Conservation (phyloP, 35 echinoderm and acorn worm genomes). For the Acanthaster planci region DNA sequence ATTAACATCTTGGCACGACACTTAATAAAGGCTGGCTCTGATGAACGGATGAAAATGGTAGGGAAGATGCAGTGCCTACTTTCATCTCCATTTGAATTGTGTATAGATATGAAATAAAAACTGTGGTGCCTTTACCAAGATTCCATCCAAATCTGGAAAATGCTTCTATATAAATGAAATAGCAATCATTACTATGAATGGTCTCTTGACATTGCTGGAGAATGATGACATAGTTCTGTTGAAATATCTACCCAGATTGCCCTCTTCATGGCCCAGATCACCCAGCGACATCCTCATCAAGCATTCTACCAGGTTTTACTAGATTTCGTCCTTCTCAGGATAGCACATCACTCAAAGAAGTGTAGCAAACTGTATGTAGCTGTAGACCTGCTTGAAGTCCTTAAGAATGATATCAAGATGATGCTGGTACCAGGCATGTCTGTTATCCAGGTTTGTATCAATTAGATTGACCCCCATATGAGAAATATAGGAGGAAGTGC, state of each 20-base stretch:
- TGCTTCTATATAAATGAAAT: no score
- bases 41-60: constrained; percentile 36
- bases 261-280: neutral
- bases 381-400: constrained; percentile 20
- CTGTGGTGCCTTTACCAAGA: no score
- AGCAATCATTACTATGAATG: no score
- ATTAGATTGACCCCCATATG: no score
- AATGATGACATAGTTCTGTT: no score
- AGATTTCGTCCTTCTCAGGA: constrained; percentile 20
- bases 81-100: no score
- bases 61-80: neutral
- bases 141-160: no score
- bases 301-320: constrained; percentile 24
- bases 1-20: constrained; percentile 39
- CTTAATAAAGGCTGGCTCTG: constrained; percentile 10
- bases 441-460: neutral
- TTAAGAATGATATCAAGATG: constrained; percentile 34
- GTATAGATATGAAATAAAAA: no score
- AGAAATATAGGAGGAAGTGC: no score
- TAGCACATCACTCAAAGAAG: neutral
- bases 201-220: no score
- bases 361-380: constrained; percentile 30
- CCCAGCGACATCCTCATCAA: neutral
- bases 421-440: neutral
- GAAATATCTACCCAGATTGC: neutral